Evolutionary conservation across 1,140 invertebrate species (phyloP), one percentile per base, ranked within the genome.

Genomic region (Tetramorium parvispinum): DNA sequence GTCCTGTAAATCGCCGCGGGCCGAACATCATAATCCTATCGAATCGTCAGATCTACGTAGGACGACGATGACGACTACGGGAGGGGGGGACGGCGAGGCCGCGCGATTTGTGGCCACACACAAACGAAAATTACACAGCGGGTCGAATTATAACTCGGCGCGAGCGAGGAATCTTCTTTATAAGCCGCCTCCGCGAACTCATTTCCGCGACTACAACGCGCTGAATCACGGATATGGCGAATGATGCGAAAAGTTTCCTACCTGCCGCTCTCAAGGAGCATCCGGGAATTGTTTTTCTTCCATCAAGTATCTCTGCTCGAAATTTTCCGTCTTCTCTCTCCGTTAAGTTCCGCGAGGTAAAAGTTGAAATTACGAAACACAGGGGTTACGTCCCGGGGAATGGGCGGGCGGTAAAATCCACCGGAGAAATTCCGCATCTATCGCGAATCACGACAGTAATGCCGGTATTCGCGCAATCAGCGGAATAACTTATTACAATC

Each of bases 81-180:
- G 1, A 1, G 27, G 27, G 27, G 1, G 27, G 27, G n/a, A n/a
- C 53, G 75, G 40, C 86, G 87, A 81, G 81, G 85, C 87, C 71
- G 86, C 90, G 85, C 90, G 85, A 87, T 85, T 85, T 66, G 77
- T 55, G 70, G 65, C 87, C 83, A 68, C 40, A 68, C 65, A 68
- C 65, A 76, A 68, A 89, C 91, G 91, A 93, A 94, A 93, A 94
- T 93, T 94, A 91, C 91, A 91, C 88, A 85, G 86, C 51, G 83
- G 92, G 91, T 93, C 89, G 89, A 90, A 92, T 92, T 92, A 91
- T 86, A 87, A 88, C 68, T 88, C 63, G 55, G n/a, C 65, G 68
- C 40, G 46, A 78, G 78, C 86, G 90, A 92, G 92, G 89, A 92
- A 93, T 93, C 89, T 87, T 76, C 70, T 89, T 91, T 86, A 92